Percentiles rank a stretch among this genome's conserved stretches.
Evolutionary conservation across 2,113 vertebrate genomes (phyloP).

Genomic region (Stomatorhinus ivindoensis): DNA sequence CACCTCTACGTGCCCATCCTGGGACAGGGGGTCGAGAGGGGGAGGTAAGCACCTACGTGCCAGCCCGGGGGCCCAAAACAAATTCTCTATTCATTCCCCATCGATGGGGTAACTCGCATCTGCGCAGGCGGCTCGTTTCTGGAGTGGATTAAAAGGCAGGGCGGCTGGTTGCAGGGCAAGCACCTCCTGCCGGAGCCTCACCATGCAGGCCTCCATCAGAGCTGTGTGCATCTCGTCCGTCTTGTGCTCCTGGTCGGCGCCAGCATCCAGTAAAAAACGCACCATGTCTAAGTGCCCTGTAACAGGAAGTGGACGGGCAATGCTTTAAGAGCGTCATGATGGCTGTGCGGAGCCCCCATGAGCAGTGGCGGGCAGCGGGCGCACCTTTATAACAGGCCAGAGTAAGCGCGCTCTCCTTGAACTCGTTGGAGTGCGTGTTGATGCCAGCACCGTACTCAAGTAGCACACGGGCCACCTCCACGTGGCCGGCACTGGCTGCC

Average conservation of each 20-base stretch:
- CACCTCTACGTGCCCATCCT: conserved; percentile 98
- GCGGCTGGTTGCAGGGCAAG: neutral
- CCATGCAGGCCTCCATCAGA: conserved; percentile 98
- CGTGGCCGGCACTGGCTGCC: conserved; percentile 94
- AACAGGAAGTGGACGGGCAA: neutral
- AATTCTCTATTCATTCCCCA: neutral
- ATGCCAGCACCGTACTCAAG: conserved; percentile 97
- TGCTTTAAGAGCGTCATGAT: too few species aligned
- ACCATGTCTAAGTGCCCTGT: conserved; percentile 98
- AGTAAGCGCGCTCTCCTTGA: conserved; percentile 98
- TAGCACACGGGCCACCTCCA: conserved; percentile 90
- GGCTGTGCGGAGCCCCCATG: neutral
- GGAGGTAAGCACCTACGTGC: conserved; percentile 13
- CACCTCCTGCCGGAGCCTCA: conserved; percentile 52
- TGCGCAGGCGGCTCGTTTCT: neutral
- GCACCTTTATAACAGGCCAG: conserved; percentile 99
- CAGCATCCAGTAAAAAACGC: conserved; percentile 94
- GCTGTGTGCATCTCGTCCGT: conserved; percentile 99
- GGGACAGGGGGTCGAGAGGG: conserved; percentile 44
- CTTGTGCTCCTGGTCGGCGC: conserved; percentile 98
- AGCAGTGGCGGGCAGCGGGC: neutral
- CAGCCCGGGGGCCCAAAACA: neutral
- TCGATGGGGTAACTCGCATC: neutral
- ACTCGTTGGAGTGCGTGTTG: conserved; percentile 98
- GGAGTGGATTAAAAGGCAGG: neutral